Evolutionary conservation across 2,888 invertebrate species (phyloP).

Genomic region (Rhingia rostrata): DNA sequence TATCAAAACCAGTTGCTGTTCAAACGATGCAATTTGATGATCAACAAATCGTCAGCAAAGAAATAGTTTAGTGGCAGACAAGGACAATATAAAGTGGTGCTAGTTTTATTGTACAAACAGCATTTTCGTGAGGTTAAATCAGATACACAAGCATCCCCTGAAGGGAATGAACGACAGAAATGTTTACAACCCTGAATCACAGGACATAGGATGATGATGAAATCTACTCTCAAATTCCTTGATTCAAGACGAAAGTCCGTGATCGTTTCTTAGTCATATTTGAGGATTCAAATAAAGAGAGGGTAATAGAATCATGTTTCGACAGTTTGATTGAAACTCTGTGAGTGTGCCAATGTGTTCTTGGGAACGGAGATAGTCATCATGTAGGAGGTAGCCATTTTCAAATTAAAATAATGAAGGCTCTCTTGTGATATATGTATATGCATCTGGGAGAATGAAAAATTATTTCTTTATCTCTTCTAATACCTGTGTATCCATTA

Average conservation of each 20-base stretch:
- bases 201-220: neutral
- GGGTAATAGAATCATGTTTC: too few species aligned
- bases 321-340: too few species aligned
- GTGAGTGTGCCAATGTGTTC: too few species aligned
- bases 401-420: slow-evolving; percentile 6
- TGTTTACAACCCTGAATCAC: slow-evolving; percentile 12
- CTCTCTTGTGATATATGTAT: neutral
- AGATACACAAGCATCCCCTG: slow-evolving; percentile 9
- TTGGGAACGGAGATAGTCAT: too few species aligned
- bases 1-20: slow-evolving; percentile 17
- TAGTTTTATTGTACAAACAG: neutral
- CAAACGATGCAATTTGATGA: slow-evolving; percentile 4
- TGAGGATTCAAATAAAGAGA: too few species aligned
- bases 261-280: neutral
- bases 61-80: slow-evolving; percentile 27
- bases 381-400: too few species aligned
- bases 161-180: slow-evolving; percentile 7
- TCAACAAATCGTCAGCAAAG: neutral
- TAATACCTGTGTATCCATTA: slow-evolving; percentile 16
- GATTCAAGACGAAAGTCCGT: neutral
- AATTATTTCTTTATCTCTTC: slow-evolving; percentile 6
- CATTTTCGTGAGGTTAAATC: slow-evolving; percentile 12
- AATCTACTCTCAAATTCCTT: neutral
- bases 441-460: neutral
- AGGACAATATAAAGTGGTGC: slow-evolving; percentile 24